Percentiles rank a stretch among this genome's conserved stretches.
phyloP scores from a whole-genome alignment of 2,888 invertebrate species.

The Orchestes rusci region DNA sequence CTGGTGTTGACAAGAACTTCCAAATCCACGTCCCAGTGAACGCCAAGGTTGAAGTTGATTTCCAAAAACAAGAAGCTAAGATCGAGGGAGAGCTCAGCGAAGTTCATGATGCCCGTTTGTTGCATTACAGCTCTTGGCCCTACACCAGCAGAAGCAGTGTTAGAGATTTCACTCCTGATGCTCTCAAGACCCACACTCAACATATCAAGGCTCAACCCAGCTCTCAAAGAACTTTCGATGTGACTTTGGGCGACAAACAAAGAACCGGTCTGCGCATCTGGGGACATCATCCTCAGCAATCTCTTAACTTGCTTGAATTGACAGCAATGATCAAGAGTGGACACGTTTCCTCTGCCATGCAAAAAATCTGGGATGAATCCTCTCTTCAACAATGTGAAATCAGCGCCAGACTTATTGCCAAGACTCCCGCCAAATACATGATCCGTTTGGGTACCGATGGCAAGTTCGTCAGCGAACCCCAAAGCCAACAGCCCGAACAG shows the following conservation, averaged over 20 bases:
- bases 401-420: conserved; percentile 43
- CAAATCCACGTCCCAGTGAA: conserved; percentile 53
- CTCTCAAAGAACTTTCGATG: conserved; percentile 32
- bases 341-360: conserved; percentile 31
- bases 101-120: conserved; percentile 46
- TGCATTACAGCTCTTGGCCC: conserved; percentile 57
- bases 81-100: conserved; percentile 47
- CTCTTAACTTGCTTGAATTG: conserved; percentile 40
- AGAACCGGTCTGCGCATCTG: conserved; percentile 50
- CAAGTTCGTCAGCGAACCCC: conserved; percentile 26
- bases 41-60: conserved; percentile 44
- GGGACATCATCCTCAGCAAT: conserved; percentile 48
- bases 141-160: conserved; percentile 57
- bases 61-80: conserved; percentile 44
- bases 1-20: conserved; percentile 54
- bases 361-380: conserved; percentile 39
- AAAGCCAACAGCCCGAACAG: conserved; percentile 22
- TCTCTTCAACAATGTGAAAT: conserved; percentile 46
- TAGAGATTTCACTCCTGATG: conserved; percentile 48
- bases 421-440: conserved; percentile 19
- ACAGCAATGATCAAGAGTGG: conserved; percentile 33
- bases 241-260: conserved; percentile 44
- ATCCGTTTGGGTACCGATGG: conserved; percentile 26
- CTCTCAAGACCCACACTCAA: conserved; percentile 45
- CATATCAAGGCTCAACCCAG: conserved; percentile 39